Evolutionary conservation across 2,888 invertebrate species (phyloP), one percentile per base, ranked within the genome.

Genomic region (Drosophila bunnanda): DNA sequence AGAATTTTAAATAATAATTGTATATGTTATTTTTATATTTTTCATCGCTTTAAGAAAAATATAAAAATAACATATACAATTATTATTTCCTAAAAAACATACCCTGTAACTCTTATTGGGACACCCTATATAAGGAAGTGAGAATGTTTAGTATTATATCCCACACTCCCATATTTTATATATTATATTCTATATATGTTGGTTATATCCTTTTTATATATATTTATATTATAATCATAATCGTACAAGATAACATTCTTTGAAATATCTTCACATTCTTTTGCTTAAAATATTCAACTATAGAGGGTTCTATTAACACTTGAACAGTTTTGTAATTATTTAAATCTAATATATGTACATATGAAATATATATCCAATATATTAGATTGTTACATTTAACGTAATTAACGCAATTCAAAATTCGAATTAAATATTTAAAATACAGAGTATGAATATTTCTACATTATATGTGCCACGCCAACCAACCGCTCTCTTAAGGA

Each of bases 401-500:
- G 2, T 20, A 30, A 17, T 28, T n/a, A 30, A n/a, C 10, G 30
- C 12, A 48, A 30, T 46, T 17, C 10, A 6, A 15, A 7, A 30
- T 17, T 17, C 17, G 12, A 30, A 17, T 50, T 8, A 13, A 50
- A 20, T 8, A 48, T 48, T 17, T 13, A 4, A 32, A 48, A 48
- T 32, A 32, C 17, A 30, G 48, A 13, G 13, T 32, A 20, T 50
- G 20, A 20, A 32, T 50, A 50, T 17, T 17, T 32, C 8, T 13
- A 50, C 30, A 50, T 2, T 50, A 30, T 48, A 32, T 48, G 48
- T 8, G 48, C 48, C 48, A 20, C 48, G 48, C 20, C 48, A 48
- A 48, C 48, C 48, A 48, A 48, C 30, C 48, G 30, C 30, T 50
- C 13, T 50, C 3, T 32, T 13, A 20, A 13, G 30, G 30, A 20